phyloP scores from a whole-genome alignment of 2,797 vertebrate genomes.

The Columba guinea region DNA sequence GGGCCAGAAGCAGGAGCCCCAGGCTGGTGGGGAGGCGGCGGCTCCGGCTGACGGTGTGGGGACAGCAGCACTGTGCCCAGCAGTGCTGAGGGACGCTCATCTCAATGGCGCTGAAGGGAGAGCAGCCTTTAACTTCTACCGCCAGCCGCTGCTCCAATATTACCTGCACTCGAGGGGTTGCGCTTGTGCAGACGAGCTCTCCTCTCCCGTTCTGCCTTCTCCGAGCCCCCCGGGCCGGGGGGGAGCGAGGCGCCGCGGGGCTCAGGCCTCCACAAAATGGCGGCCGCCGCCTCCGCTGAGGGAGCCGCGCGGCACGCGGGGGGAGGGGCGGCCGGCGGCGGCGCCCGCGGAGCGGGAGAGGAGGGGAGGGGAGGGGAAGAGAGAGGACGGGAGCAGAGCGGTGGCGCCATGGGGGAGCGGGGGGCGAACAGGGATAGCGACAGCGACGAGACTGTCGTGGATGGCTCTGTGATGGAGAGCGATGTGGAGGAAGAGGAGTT shows the following conservation, averaged over 20 bases:
- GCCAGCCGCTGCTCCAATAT: too few species aligned
- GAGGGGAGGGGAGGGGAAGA: too few species aligned
- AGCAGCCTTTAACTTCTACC: neutral
- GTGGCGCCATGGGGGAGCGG: neutral
- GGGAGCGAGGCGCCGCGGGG: rapidly evolving
- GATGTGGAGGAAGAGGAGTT: conserved; percentile 68
- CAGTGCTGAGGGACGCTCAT: rapidly evolving
- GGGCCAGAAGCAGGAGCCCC: too few species aligned
- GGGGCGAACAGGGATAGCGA: neutral
- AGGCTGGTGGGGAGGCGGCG: rapidly evolving
- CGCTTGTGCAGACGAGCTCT: rapidly evolving
- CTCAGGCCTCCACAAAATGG: neutral
- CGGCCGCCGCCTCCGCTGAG: neutral
- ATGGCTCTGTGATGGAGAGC: conserved; percentile 60
- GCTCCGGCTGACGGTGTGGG: rapidly evolving
- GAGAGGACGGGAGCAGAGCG: too few species aligned
- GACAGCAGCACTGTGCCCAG: rapidly evolving
- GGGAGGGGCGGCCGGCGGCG: neutral
- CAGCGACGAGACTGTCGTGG: conserved; percentile 68
- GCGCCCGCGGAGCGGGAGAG: too few species aligned
- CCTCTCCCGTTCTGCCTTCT: too few species aligned
- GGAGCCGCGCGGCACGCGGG: neutral
- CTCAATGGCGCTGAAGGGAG: rapidly evolving
- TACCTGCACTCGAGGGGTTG: rapidly evolving
- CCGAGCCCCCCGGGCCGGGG: rapidly evolving